These are phyloP conservation scores for Cerceris rybyensis DNA, from an alignment of 2,888 invertebrate species.

Conservation along the genomic window DNA sequence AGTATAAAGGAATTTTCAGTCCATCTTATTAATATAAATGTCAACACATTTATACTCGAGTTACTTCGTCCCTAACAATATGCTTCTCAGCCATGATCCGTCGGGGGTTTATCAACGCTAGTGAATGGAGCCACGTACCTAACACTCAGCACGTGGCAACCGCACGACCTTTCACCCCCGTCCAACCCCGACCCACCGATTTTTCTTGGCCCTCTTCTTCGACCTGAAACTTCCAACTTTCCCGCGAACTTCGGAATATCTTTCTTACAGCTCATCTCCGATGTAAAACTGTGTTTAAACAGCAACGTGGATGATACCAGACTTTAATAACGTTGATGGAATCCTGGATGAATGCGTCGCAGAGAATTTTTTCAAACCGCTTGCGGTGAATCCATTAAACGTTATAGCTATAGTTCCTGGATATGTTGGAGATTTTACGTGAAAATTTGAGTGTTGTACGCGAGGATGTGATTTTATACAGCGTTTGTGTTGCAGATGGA, in stretches of 20 bases:
- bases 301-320: slow-evolving; percentile 8
- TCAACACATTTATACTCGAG: slow-evolving; percentile 40
- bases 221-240: slow-evolving; percentile 32
- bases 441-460: too few relatives aligned
- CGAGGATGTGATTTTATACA: too few relatives aligned
- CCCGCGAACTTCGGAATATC: neutral
- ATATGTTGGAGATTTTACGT: too few relatives aligned
- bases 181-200: slow-evolving; percentile 3
- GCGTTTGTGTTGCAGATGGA: too few relatives aligned
- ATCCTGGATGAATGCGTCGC: neutral
- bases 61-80: slow-evolving; percentile 49
- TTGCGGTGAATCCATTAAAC: neutral
- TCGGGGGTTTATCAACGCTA: slow-evolving; percentile 48
- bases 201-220: slow-evolving; percentile 17
- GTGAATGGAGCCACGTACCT: slow-evolving; percentile 54
- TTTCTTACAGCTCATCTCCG: too few relatives aligned
- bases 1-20: too few relatives aligned
- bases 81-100: slow-evolving; percentile 47
- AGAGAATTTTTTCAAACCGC: neutral
- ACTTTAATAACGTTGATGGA: slow-evolving; percentile 55
- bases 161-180: slow-evolving; percentile 37
- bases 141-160: slow-evolving; percentile 56
- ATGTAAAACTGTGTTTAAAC: slow-evolving; percentile 20
- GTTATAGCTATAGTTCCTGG: neutral
- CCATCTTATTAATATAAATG: too few relatives aligned